Conservation (phyloP, 2,113 vertebrate species). For the Mustela nigripes region DNA sequence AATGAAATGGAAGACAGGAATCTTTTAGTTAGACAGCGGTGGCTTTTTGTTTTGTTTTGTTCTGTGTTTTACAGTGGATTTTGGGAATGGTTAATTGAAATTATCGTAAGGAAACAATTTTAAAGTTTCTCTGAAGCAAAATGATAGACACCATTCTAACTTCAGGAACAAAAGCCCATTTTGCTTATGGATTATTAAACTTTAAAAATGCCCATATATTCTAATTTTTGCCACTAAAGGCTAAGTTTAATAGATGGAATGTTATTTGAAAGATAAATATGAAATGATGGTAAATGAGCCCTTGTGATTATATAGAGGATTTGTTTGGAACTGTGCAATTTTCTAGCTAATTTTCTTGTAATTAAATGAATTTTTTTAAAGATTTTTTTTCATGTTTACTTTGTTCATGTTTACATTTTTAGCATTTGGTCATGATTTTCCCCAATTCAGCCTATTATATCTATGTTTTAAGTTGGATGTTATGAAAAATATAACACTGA, state of each 20-base stretch:
- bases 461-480: constrained; percentile 67
- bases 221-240: constrained; percentile 62
- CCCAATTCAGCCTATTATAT: constrained; percentile 16
- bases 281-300: constrained; percentile 68
- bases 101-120: constrained; percentile 36
- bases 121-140: constrained; percentile 71
- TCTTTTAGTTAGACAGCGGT: constrained; percentile 57
- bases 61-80: constrained; percentile 22
- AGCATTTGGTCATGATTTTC: constrained; percentile 52
- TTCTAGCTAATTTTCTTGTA: constrained; percentile 69
- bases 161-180: constrained; percentile 62
- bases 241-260: constrained; percentile 52
- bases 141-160: constrained; percentile 41
- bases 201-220: background rate
- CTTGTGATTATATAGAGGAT: constrained; percentile 32
- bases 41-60: background rate
- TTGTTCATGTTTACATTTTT: constrained; percentile 48
- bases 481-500: constrained; percentile 39
- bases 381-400: constrained; percentile 53
- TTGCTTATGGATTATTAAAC: constrained; percentile 61
- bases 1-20: constrained; percentile 73
- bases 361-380: constrained; percentile 69
- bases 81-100: constrained; percentile 55
- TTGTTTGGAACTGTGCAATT: constrained; percentile 61
- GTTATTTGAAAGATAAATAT: constrained; percentile 71